Percentiles rank a stretch among this genome's conserved stretches.
phyloP scores from a whole-genome alignment of 2,888 invertebrate species.

The Bugula neritina region DNA sequence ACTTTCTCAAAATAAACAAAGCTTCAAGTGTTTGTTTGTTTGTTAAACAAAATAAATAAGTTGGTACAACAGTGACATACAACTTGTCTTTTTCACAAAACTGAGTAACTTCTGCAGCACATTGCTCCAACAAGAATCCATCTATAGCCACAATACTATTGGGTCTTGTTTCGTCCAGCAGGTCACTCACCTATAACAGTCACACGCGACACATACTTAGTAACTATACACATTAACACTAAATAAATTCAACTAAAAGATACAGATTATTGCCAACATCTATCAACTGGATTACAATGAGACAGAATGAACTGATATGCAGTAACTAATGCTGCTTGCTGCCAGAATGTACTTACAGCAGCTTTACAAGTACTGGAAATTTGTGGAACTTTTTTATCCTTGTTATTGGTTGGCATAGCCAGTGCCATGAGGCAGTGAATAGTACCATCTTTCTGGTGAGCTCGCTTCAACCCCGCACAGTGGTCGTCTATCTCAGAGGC shows the following conservation, averaged over 20 bases:
- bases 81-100: neutral
- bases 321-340: too few species aligned
- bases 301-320: too few species aligned
- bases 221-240: too few species aligned
- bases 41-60: too few species aligned
- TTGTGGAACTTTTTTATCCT: conserved; percentile 1
- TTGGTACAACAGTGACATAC: neutral
- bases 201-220: too few species aligned
- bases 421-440: conserved; percentile 93
- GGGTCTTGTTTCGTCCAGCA: conserved; percentile 67
- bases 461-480: conserved; percentile 59
- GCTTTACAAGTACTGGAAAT: conserved; percentile 32
- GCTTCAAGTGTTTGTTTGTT: too few species aligned
- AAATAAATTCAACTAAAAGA: too few species aligned
- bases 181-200: conserved; percentile 66
- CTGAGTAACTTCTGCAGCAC: neutral
- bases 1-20: too few species aligned
- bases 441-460: conserved; percentile 74
- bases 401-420: conserved; percentile 59
- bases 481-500: conserved; percentile 69
- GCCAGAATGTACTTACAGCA: conserved; percentile 37
- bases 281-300: too few species aligned
- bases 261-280: too few species aligned
- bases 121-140: conserved; percentile 16
- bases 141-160: conserved; percentile 12